These are phyloP conservation scores for Alexandromys fortis DNA, from an alignment of 2,113 vertebrate species.

Conservation along the genomic window DNA sequence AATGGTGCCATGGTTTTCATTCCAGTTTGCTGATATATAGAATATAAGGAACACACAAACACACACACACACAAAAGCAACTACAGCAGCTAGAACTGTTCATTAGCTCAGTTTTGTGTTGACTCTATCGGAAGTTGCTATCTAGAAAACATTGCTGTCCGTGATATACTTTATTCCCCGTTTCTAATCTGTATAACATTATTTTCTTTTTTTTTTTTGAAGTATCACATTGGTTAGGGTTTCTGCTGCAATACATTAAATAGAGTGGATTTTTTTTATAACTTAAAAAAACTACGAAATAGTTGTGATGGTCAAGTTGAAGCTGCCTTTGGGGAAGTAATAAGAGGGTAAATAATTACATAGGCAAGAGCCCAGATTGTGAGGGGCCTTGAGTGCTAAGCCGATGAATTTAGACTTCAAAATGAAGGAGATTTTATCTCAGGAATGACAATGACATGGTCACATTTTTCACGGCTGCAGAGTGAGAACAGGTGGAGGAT, in stretches of 20 bases:
- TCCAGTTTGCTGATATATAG: no score
- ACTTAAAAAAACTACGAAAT: background rate
- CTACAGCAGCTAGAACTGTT: background rate
- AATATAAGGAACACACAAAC: background rate
- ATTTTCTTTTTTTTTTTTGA: conserved; percentile 53
- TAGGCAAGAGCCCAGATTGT: background rate
- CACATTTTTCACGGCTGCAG: background rate
- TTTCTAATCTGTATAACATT: background rate
- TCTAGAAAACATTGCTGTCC: background rate
- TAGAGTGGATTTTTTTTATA: background rate
- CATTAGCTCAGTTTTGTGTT: conserved; percentile 12
- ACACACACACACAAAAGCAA: background rate
- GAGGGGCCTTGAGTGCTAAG: background rate
- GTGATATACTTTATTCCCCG: background rate
- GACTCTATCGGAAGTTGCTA: conserved; percentile 17
- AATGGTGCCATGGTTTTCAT: no score
- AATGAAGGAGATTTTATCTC: conserved; percentile 43
- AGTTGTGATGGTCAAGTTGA: background rate
- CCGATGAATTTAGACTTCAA: conserved; percentile 31
- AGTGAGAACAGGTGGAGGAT: conserved; percentile 26
- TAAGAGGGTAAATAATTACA: background rate
- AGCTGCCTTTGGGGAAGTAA: background rate
- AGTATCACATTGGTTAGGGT: background rate
- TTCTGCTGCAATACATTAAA: background rate
- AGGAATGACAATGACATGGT: background rate